Evolutionary conservation across 35 echinoderm and acorn worm genomes (phyloP), one percentile per base, ranked within the genome.

Genomic region (Chiridota heheva): DNA sequence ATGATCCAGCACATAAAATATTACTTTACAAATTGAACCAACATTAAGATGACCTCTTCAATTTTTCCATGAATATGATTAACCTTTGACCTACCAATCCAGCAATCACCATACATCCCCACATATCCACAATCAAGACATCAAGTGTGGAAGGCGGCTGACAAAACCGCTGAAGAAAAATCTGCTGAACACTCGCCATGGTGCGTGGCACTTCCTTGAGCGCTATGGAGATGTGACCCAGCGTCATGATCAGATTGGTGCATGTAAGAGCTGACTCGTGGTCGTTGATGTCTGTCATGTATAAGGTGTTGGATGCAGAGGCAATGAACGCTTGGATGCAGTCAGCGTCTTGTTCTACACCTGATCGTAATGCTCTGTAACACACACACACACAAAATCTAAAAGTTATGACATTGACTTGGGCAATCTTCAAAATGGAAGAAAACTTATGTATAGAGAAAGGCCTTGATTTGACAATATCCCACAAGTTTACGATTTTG

Each of bases 281-380:
- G 28, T 87, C 87, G 48, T 77, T 88, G 25, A 76, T 63, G 17
- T 92, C 95, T 4, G 95, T 84, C 53, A 91, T 80, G 81, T 98
- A 98, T 5, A 98, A 81, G 0, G 80, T 88, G 59, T 98, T 92
- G 2, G 95, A 92, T 17, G 86, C 89, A 5, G 95, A 91, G 10
- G 95, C 90, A 1, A 98, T 84, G 69, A 98, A 98, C 0, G 93
- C 95, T 62, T 98, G 95, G 8, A 98, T 86, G 73, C 95, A 98
- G 59, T 98, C 77, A 3, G 95, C 32, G 58, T 97, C 84, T 29
- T 84, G 85, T 41, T 71, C 46, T 27, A 98, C 49, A 1, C 95
- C 95, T 35, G 89, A 81, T 65, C 80, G 68, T 57, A 96, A 73
- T 33, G 87, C 90, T 34, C 93, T 96, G 77, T 7, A 39, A 40